Conservation (phyloP, 2,113 vertebrate species). For the Hippocampus guttulatus region DNA sequence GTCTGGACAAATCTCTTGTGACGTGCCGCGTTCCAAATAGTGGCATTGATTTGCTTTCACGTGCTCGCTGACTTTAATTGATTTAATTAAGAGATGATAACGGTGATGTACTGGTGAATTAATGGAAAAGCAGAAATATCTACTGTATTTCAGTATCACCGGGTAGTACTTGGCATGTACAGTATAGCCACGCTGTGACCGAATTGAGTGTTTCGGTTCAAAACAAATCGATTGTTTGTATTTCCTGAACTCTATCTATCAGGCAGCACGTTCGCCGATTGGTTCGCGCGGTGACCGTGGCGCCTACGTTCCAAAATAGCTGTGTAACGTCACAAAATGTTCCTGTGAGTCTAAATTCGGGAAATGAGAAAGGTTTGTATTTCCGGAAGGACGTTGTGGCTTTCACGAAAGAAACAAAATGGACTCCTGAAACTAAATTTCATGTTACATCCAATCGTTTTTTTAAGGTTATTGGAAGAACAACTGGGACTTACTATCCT, state of each 20-base stretch:
- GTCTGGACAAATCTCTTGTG: too few relatives aligned
- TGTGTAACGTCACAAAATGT: background rate
- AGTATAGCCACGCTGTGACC: slow-evolving; percentile 31
- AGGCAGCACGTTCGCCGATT: slow-evolving; percentile 15
- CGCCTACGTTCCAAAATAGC: background rate
- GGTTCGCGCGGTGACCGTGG: too few relatives aligned
- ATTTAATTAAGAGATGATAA: background rate
- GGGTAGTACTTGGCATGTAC: slow-evolving; percentile 1
- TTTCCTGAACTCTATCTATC: slow-evolving; percentile 1
- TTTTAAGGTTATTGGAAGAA: slow-evolving; percentile 23
- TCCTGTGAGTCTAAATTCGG: slow-evolving; percentile 27
- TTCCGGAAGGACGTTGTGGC: slow-evolving; percentile 61
- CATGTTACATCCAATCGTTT: slow-evolving; percentile 29
- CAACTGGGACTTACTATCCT: slow-evolving; percentile 15
- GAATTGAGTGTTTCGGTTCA: slow-evolving; percentile 11
- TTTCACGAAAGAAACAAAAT: slow-evolving; percentile 71
- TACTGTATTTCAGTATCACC: background rate
- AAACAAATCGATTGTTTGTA: slow-evolving; percentile 37
- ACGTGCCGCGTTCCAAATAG: background rate
- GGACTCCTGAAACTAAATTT: slow-evolving; percentile 63
- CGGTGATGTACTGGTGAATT: background rate
- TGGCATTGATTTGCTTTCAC: background rate
- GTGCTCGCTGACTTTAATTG: background rate
- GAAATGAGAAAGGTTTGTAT: slow-evolving; percentile 12
- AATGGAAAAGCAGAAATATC: background rate